Percentiles rank a stretch among this genome's conserved stretches.
These are phyloP conservation scores for Cyprinodon brontotheroides DNA, from an alignment of 2,113 vertebrate genomes.

Conservation along the genomic window DNA sequence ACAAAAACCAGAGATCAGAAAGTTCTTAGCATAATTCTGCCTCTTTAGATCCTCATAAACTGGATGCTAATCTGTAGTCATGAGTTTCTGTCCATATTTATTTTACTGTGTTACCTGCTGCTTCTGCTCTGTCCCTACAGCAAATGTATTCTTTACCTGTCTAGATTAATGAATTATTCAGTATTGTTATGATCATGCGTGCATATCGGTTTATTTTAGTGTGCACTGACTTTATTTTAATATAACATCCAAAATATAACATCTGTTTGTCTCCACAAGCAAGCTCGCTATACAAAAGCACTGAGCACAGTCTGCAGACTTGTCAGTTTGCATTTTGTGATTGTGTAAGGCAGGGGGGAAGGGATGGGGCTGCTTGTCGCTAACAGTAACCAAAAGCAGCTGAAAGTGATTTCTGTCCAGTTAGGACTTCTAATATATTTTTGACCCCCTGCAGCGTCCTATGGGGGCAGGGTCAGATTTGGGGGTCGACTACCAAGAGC, in stretches of 20 bases:
- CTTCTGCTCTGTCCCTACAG: background rate
- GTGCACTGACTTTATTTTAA: background rate
- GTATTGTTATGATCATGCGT: background rate
- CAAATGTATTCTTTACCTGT: background rate
- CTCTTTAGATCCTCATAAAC: too few relatives aligned
- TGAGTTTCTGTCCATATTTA: background rate
- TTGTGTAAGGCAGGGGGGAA: background rate
- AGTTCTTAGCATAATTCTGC: too few relatives aligned
- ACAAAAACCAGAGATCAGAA: too few relatives aligned
- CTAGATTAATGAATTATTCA: background rate
- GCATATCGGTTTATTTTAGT: background rate
- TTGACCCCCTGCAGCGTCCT: conserved; percentile 46
- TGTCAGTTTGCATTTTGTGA: conserved; percentile 21
- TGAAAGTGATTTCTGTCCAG: conserved; percentile 51
- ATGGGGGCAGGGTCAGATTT: conserved; percentile 33
- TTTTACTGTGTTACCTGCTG: background rate
- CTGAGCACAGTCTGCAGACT: background rate
- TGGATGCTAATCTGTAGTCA: background rate
- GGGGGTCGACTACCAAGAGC: conserved; percentile 51
- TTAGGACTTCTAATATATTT: conserved; percentile 57
- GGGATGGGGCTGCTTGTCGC: conserved; percentile 1
- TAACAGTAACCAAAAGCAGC: conserved; percentile 48
- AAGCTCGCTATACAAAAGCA: background rate
- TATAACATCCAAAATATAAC: background rate
- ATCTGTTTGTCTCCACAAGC: background rate